phyloP scores from a whole-genome alignment of 23 tunicate species.

The Botrylloides violaceus region DNA sequence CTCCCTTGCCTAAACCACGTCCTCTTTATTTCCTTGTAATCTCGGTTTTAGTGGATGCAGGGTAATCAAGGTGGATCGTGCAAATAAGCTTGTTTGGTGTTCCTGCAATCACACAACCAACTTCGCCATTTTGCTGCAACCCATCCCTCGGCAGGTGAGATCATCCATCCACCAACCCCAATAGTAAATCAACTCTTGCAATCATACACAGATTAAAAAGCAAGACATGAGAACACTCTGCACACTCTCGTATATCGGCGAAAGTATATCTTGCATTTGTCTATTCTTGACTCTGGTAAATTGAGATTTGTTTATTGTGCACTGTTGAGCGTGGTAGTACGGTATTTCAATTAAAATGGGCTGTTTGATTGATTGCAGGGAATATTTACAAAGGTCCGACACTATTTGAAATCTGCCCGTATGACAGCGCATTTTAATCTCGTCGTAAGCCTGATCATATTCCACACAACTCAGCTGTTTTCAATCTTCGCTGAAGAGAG shows the following conservation, averaged over 20 bases:
- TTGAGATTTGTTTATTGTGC: background rate
- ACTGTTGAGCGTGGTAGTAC: too few relatives aligned
- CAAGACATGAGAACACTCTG: slow-evolving; percentile 29
- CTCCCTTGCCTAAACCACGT: too few relatives aligned
- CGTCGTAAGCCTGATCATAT: slow-evolving; percentile 43
- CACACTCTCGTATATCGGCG: slow-evolving; percentile 59
- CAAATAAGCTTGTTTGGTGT: background rate
- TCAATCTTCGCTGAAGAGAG: slow-evolving; percentile 41
- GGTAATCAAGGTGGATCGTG: background rate
- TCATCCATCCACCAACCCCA: too few relatives aligned
- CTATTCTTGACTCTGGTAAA: slow-evolving; percentile 60
- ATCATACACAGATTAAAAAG: slow-evolving; percentile 25
- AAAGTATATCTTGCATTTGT: slow-evolving; percentile 55
- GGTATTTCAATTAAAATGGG: too few relatives aligned
- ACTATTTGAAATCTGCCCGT: slow-evolving; percentile 47
- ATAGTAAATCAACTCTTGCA: background rate
- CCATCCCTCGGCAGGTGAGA: slow-evolving; percentile 55
- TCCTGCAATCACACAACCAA: slow-evolving; percentile 88
- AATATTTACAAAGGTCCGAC: slow-evolving; percentile 42
- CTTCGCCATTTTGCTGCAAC: slow-evolving; percentile 78
- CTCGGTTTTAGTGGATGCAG: background rate
- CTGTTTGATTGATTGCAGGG: slow-evolving; percentile 15
- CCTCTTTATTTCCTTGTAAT: too few relatives aligned
- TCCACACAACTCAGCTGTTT: slow-evolving; percentile 65
- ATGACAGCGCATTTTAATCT: slow-evolving; percentile 75